These are phyloP conservation scores for Oscheius sp. DNA, from an alignment of 2,888 invertebrate species.

Conservation along the genomic window DNA sequence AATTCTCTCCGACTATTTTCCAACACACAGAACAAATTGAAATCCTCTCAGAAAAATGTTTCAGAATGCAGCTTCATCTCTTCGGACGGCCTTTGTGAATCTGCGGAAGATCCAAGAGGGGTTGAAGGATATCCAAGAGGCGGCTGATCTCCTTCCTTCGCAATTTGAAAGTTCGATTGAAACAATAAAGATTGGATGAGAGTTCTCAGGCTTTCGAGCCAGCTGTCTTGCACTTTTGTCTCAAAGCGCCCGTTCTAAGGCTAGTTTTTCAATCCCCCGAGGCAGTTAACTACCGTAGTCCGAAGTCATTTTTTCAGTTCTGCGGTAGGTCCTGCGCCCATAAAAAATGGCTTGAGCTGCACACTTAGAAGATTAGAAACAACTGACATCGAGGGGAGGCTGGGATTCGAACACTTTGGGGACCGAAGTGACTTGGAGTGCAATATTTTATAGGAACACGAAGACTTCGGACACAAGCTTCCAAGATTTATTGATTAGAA, in stretches of 20 bases:
- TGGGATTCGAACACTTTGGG: too few species aligned
- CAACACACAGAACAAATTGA: background rate
- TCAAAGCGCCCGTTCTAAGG: too few species aligned
- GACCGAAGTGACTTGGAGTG: too few species aligned
- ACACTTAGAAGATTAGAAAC: background rate
- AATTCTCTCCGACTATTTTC: too few species aligned
- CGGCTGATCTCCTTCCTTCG: background rate
- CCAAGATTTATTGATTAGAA: too few species aligned
- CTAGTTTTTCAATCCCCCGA: background rate
- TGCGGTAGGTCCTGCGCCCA: background rate
- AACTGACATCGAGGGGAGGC: background rate
- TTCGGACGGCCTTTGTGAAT: background rate
- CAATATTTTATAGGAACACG: too few species aligned
- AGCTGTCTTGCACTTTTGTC: too few species aligned
- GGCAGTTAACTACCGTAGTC: background rate
- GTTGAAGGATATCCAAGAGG: slow-evolving; percentile 2
- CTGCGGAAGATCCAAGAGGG: slow-evolving; percentile 5
- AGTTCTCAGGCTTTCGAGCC: background rate
- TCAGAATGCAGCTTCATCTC: slow-evolving; percentile 12
- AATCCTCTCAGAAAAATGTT: background rate
- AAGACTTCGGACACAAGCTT: too few species aligned
- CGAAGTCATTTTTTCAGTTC: background rate
- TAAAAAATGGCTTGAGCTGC: background rate
- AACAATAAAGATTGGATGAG: slow-evolving; percentile 5
- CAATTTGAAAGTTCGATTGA: background rate